Evolutionary conservation across 2,888 invertebrate species (phyloP), one percentile per base, ranked within the genome.

Genomic region (Synergus japonicus): DNA sequence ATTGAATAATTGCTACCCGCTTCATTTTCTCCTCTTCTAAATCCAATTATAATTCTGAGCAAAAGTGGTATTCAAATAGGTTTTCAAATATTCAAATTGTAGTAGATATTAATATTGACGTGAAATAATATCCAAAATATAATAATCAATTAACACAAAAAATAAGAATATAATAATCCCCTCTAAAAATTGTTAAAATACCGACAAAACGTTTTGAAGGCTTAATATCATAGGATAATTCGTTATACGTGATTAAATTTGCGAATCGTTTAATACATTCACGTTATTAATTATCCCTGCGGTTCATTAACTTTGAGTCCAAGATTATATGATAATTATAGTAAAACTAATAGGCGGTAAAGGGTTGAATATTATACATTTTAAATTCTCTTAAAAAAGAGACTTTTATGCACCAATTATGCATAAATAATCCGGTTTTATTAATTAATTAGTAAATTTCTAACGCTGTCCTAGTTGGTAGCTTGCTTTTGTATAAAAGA

Each of bases 21-120:
- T 60, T 77, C 78, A 78, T 79, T 80, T 81, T 78, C 66, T 78
- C 76, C 76, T 67, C 13, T 54, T 43, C 73, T 7, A 12, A 46
- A 44, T 44, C 10, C 0, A 29, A 64, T 64, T 15, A 64, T 9
- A 58, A 18, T 58, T 58, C 18, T n/a, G 1, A 18, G n/a, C 18
- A 18, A 58, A 58, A 58, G 12, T 49, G 15, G 4, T 13, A 54
- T 54, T n/a, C 8, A 29, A 29, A 3, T 1, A 49, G 4, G 4
- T n/a, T n/a, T n/a, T n/a, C n/a, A n/a, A n/a, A n/a, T n/a, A n/a
- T n/a, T n/a, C 15, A 15, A 49, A 15, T 10, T 49, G 1, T 49
- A 15, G 4, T 49, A 15, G 13, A 15, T 49, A 49, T 49, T 15
- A 49, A 49, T 15, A 29, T 3, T 29, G 29, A 29, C 29, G 29